Conservation (phyloP, 2,113 vertebrate genomes). For the Elachura formosa region DNA sequence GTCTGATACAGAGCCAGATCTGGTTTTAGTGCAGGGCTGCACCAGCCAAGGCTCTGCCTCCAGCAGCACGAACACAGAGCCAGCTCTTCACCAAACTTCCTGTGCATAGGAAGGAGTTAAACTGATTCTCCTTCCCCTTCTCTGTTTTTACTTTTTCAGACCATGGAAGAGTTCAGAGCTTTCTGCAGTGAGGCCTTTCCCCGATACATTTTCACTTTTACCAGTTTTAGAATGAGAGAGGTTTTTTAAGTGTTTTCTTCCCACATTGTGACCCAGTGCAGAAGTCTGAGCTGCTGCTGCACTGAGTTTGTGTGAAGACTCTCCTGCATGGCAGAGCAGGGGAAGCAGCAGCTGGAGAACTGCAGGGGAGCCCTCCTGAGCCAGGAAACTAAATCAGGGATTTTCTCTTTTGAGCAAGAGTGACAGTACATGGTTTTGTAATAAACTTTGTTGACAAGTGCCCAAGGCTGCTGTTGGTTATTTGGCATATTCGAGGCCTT, state of each 20-base stretch:
- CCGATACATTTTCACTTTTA: background rate
- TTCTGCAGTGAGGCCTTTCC: background rate
- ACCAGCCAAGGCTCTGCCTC: background rate
- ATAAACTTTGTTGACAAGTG: conserved; percentile 1
- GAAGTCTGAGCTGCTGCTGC: background rate
- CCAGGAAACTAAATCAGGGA: background rate
- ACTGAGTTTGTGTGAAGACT: background rate
- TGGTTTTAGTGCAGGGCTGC: background rate
- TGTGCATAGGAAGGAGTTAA: background rate
- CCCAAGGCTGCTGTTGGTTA: background rate
- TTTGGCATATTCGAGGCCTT: background rate
- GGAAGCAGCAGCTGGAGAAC: background rate
- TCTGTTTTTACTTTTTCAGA: conserved; percentile 21
- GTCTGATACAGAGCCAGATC: background rate
- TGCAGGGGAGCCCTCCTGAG: fast-evolving
- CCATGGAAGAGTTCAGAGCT: background rate
- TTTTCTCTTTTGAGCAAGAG: background rate
- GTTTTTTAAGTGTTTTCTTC: background rate
- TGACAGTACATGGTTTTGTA: conserved; percentile 8
- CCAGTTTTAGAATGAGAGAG: background rate
- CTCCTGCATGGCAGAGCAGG: background rate
- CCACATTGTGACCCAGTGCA: background rate
- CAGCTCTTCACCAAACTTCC: background rate
- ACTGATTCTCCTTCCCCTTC: background rate
- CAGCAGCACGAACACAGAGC: background rate